Evolutionary conservation across 2,113 vertebrate species (phyloP).

Genomic region (Mirounga angustirostris): DNA sequence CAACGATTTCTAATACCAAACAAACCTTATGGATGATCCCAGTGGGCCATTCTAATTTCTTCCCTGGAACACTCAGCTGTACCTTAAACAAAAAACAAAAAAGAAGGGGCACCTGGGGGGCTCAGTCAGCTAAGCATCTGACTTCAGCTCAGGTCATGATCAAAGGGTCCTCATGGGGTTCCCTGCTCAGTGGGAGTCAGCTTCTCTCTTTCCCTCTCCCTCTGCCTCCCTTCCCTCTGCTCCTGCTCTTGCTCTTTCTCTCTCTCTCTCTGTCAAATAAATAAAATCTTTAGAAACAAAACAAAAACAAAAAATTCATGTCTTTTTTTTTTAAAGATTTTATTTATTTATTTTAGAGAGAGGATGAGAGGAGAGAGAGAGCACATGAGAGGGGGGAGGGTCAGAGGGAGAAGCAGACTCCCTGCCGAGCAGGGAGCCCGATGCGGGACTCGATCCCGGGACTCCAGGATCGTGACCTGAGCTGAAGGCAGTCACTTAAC

Average conservation of each 20-base stretch:
- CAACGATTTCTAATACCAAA: neutral
- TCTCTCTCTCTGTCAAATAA: neutral
- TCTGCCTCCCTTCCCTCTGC: neutral
- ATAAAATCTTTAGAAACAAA: neutral
- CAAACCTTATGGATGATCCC: neutral
- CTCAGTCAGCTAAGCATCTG: neutral
- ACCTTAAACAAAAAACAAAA: neutral
- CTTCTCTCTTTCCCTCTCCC: neutral
- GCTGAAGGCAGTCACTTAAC: too few relatives aligned
- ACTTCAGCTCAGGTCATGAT: neutral
- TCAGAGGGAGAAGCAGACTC: too few relatives aligned
- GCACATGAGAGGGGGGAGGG: too few relatives aligned
- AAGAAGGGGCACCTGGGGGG: neutral
- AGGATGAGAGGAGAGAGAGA: too few relatives aligned
- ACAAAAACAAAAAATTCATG: neutral
- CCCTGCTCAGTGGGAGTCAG: neutral
- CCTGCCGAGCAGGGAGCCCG: too few relatives aligned
- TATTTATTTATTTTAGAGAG: too few relatives aligned
- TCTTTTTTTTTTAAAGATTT: too few relatives aligned
- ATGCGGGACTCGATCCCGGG: too few relatives aligned
- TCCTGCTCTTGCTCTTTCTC: neutral
- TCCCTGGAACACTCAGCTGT: too few relatives aligned
- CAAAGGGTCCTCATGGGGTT: neutral
- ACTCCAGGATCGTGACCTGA: too few relatives aligned
- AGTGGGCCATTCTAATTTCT: neutral